Base-by-base conservation (phyloP, 2,797 vertebrate species). In the Halcyon chelicuti region DNA sequence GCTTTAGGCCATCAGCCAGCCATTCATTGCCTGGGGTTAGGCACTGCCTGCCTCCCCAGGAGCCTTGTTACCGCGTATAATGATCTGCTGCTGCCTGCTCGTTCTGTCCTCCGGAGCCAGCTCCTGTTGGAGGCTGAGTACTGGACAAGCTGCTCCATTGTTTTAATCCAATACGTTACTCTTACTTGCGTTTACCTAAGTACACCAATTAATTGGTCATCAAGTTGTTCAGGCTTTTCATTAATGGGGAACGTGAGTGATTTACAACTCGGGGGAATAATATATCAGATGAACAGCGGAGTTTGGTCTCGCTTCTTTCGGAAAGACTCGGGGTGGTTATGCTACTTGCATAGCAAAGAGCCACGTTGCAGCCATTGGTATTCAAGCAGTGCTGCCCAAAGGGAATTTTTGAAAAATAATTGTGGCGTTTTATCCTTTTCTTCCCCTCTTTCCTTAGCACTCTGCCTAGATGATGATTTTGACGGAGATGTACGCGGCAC, bases 1-100 rank as follows among this genome's bases (percentile, higher is more conserved):
- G 91, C 87, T 93, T 33, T 37, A 86, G 91, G 94, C 18, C 62
- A 62, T 18, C 68, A 90, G 87, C 94, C 82, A 86, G 14, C 35
- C 81, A 2, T 26, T 73, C 25, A 1, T 26, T 86, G 94, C 94
- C 93, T 19, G 75, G 65, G 81, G 94, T 92, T 54, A 65, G 92
- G 93, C 87, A 42, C 65, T 74, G 88, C 66, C 44, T 85, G 44
- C 63, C 52, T 96, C 94, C 88, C 81, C 49, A 20, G 2, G 74
- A 93, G 88, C 80, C 84, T 87, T 7, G 33, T 74, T 87, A 63
- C 23, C 44, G 65, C 49, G 5, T 29, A 0, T 2, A 61, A 85
- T 13, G 71, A 67, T 76, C 55, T 40, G 39, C 40, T 88, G 42
- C 61, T 51, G n/a, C 16, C 88, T 58, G 22, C 55, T 65, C 5